Conservation (phyloP, 1,140 invertebrate species). For the Zaprionus camerounensis region DNA sequence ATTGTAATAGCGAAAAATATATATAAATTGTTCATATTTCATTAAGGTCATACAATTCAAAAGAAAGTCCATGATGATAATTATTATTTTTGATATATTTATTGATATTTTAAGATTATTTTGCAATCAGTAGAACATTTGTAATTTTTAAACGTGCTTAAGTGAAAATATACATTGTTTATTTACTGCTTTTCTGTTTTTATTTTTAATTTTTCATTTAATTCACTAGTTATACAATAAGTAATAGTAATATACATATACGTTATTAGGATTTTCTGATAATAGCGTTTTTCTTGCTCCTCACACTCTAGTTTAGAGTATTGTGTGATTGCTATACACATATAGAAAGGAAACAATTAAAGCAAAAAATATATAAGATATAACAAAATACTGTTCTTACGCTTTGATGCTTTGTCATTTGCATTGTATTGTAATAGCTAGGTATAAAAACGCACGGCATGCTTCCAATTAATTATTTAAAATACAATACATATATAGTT, state of each 20-base stretch:
- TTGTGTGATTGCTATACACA: slow-evolving; percentile 55
- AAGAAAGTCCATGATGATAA: slow-evolving; percentile 4
- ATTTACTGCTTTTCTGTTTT: slow-evolving; percentile 13
- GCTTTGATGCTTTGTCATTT: slow-evolving; percentile 71
- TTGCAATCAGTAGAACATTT: slow-evolving; percentile 74
- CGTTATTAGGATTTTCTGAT: slow-evolving; percentile 64
- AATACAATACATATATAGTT: slow-evolving; percentile 56
- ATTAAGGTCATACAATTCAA: background rate
- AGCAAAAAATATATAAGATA: slow-evolving; percentile 57
- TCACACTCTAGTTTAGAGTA: slow-evolving; percentile 38
- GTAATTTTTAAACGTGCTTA: slow-evolving; percentile 74
- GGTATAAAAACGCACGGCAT: slow-evolving; percentile 66
- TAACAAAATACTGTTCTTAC: slow-evolving; percentile 78
- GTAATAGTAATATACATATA: slow-evolving; percentile 73
- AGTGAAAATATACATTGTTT: slow-evolving; percentile 75
- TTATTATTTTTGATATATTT: slow-evolving; percentile 48
- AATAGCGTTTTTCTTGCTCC: slow-evolving; percentile 63
- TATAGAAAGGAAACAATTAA: slow-evolving; percentile 64
- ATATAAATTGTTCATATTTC: too few relatives aligned
- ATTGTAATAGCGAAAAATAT: too few relatives aligned
- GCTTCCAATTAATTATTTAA: slow-evolving; percentile 48
- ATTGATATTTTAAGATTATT: slow-evolving; percentile 66
- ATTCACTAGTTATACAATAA: slow-evolving; percentile 76
- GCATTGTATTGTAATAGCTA: slow-evolving; percentile 68
- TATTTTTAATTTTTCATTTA: slow-evolving; percentile 52